These are phyloP conservation scores for Drosophila ironensis DNA, from an alignment of 1,140 invertebrate species.

Conservation along the genomic window DNA sequence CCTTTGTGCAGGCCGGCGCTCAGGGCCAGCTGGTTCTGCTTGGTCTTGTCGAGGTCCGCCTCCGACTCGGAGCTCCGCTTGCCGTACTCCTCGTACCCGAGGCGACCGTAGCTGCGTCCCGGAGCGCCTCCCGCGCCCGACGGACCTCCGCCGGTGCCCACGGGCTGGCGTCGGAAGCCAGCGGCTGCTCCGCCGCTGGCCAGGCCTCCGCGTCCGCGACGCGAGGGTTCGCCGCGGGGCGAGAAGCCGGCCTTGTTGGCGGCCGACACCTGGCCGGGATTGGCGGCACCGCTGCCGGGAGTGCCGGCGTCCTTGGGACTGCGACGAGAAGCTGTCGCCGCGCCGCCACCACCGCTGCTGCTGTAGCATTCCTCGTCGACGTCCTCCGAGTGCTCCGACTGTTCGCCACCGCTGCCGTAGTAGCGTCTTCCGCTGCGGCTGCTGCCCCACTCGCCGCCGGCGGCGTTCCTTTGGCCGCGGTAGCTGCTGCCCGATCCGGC, in stretches of 20 bases:
- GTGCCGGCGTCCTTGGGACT: constrained; percentile 48
- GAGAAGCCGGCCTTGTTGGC: constrained; percentile 84
- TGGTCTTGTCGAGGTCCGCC: constrained; percentile 85
- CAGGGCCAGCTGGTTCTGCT: constrained; percentile 86
- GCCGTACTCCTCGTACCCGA: constrained; percentile 82
- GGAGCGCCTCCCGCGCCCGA: constrained; percentile 1
- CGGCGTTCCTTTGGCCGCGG: constrained; percentile 47
- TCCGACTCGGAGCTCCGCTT: constrained; percentile 77
- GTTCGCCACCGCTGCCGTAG: constrained; percentile 60
- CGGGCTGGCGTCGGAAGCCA: constrained; percentile 8
- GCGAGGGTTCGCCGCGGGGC: constrained; percentile 91
- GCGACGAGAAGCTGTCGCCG: constrained; percentile 57
- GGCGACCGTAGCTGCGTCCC: constrained; percentile 83
- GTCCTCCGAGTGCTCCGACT: constrained; percentile 74
- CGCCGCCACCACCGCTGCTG: constrained; percentile 28
- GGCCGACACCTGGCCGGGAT: neutral
- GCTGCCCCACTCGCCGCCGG: constrained; percentile 55
- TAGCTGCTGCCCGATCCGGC: constrained; percentile 77
- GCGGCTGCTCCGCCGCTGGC: constrained; percentile 57
- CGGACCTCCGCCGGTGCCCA: constrained; percentile 8
- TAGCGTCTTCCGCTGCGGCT: constrained; percentile 50
- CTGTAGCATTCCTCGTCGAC: constrained; percentile 74
- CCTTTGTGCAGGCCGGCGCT: constrained; percentile 85
- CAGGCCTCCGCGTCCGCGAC: constrained; percentile 87
- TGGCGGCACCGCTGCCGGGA: constrained; percentile 9